Conservation (phyloP, 2,888 invertebrate genomes). For the Drosophila fulvimacula region DNA sequence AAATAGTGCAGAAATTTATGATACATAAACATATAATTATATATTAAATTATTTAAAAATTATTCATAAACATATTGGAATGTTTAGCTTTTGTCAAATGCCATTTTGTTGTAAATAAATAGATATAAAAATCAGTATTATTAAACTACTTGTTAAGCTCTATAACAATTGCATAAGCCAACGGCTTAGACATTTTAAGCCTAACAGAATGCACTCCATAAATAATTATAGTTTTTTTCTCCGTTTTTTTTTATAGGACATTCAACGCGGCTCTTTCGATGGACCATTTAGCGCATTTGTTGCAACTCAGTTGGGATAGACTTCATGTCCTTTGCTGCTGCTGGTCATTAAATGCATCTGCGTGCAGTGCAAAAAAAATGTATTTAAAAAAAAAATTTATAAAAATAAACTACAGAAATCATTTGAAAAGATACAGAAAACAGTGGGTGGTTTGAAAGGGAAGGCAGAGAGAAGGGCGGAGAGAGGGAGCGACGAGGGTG, state of each 20-base stretch:
- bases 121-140: background rate
- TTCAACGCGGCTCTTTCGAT: constrained; percentile 29
- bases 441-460: background rate
- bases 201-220: background rate
- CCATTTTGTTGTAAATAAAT: background rate
- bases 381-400: constrained; percentile 5
- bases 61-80: background rate
- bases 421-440: constrained; percentile 51
- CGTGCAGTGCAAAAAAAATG: constrained; percentile 18
- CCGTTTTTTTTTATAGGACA: constrained; percentile 21
- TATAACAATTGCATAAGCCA: background rate
- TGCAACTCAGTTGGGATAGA: constrained; percentile 39
- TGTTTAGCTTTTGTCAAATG: background rate
- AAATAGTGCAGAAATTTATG: no score
- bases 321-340: constrained; percentile 43
- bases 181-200: background rate
- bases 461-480: background rate
- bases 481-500: background rate
- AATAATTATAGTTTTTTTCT: background rate
- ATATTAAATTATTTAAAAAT: background rate
- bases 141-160: background rate
- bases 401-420: constrained; percentile 38
- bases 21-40: background rate
- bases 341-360: constrained; percentile 76
- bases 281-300: constrained; percentile 70